Evolutionary conservation across 2,888 invertebrate species (phyloP), one percentile per base, ranked within the genome.

Genomic region (Ornithoptera alexandrae): DNA sequence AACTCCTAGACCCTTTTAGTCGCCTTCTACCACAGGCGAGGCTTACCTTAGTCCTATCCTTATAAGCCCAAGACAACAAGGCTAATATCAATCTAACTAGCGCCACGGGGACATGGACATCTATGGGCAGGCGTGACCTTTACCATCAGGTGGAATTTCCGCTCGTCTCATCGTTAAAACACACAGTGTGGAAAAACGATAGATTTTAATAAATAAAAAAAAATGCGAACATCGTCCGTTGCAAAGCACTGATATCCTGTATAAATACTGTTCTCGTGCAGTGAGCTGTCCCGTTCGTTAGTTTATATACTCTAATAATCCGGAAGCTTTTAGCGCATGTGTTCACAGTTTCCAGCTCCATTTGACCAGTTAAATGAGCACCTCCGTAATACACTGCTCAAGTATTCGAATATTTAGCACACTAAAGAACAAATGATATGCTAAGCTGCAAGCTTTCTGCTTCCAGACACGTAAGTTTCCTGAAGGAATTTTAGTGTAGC

Each of bases 331-430:
- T 46, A 67, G 39, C 67, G 42, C 20, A 42, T 57, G 57, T 36
- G 67, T 42, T 62, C 56, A 67, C 22, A 24, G 57, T 57, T 39
- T 56, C 62, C 24, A 17, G 53, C 6, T 62, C 18, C 24, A 39
- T 5, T 57, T 57, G 56, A 57, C 56, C 42, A 17, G 17, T 22
- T 22, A 58, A 67, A 62, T 57, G 42, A 67, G 62, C 56, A 57
- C 22, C 22, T 65, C 65, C 93, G 57, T 53, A n/a, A 7, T 1
- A 18, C n/a, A n/a, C 5, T 15, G 5, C 17, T 2, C 53, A n/a
- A 5, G 12, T 6, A 2, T 18, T 53, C 53, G 53, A 53, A n/a
- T n/a, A n/a, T 53, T n/a, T 7, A 53, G 8, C 1, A n/a, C 53
- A 53, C 18, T 7, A 53, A n/a, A n/a, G 6, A 2, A 6, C 18